Evolutionary conservation across 2,113 vertebrate genomes (phyloP).

Genomic region (Felis catus): DNA sequence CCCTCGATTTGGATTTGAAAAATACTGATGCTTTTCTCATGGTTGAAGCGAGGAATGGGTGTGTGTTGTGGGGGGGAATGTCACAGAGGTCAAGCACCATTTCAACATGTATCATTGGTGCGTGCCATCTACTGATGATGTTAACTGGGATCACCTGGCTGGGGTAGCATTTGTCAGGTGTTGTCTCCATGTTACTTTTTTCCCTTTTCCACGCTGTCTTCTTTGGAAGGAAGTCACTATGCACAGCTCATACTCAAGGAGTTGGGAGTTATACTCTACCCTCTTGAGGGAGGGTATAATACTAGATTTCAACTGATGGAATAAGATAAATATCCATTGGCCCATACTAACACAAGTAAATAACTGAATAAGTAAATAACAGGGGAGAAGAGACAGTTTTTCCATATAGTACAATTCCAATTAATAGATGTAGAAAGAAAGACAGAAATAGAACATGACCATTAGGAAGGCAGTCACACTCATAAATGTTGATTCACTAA

Average conservation of each 20-base stretch:
- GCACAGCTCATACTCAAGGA: neutral
- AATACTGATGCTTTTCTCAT: neutral
- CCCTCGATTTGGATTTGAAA: conserved; percentile 24
- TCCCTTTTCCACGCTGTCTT: neutral
- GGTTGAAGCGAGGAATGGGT: neutral
- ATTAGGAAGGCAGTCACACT: neutral
- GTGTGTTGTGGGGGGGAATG: neutral
- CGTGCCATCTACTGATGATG: neutral
- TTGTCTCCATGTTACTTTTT: neutral
- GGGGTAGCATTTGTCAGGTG: neutral
- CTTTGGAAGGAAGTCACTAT: neutral
- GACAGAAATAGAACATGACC: neutral
- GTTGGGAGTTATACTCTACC: neutral
- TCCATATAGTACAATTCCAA: neutral
- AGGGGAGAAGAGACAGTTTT: neutral
- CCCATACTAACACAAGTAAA: neutral
- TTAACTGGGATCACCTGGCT: neutral
- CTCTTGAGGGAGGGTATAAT: neutral
- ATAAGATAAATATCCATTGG: neutral
- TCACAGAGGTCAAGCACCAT: neutral
- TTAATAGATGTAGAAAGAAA: neutral
- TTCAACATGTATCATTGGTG: neutral
- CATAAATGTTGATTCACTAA: neutral
- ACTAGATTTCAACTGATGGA: neutral
- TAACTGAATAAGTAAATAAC: neutral